A percentile compares a stretch with the other conserved stretches of the same genome.
These are phyloP conservation scores for Percina caprodes DNA, from an alignment of 2,113 vertebrate species.

Conservation along the genomic window DNA sequence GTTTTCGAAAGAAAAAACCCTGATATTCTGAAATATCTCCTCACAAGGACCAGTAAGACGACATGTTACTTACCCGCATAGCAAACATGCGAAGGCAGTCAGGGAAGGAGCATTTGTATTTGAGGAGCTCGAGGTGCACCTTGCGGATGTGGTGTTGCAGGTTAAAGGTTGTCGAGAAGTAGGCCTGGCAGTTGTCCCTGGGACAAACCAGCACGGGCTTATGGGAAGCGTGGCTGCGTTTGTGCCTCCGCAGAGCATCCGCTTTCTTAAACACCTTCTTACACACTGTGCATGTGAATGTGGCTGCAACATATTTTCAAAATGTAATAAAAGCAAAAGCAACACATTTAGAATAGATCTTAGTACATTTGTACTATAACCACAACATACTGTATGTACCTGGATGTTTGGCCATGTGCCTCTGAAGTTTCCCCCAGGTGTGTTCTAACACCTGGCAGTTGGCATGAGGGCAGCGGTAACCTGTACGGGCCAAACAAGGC, in stretches of 20 bases:
- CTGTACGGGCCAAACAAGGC: constrained; percentile 55
- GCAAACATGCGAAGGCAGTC: constrained; percentile 82
- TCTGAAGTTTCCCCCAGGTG: constrained; percentile 81
- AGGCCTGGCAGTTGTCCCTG: constrained; percentile 79
- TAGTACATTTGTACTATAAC: neutral
- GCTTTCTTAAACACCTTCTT: constrained; percentile 78
- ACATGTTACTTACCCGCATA: constrained; percentile 78
- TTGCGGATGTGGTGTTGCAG: constrained; percentile 88
- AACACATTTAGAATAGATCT: neutral
- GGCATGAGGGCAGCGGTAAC: constrained; percentile 79
- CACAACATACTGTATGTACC: constrained; percentile 58
- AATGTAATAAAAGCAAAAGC: neutral
- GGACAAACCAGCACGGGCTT: constrained; percentile 82
- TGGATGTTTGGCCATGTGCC: constrained; percentile 79
- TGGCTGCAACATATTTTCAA: constrained; percentile 47
- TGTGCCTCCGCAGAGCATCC: constrained; percentile 78
- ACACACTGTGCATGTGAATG: constrained; percentile 75
- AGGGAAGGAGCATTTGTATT: constrained; percentile 80
- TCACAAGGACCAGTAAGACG: neutral
- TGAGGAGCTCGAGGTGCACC: constrained; percentile 83
- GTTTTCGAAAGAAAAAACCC: neutral
- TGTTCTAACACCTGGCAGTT: constrained; percentile 73
- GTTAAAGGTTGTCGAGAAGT: constrained; percentile 87
- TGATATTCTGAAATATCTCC: neutral
- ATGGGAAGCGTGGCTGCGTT: constrained; percentile 75